Evolutionary conservation across 2,113 vertebrate genomes (phyloP).

Genomic region (Anoplopoma fimbria): DNA sequence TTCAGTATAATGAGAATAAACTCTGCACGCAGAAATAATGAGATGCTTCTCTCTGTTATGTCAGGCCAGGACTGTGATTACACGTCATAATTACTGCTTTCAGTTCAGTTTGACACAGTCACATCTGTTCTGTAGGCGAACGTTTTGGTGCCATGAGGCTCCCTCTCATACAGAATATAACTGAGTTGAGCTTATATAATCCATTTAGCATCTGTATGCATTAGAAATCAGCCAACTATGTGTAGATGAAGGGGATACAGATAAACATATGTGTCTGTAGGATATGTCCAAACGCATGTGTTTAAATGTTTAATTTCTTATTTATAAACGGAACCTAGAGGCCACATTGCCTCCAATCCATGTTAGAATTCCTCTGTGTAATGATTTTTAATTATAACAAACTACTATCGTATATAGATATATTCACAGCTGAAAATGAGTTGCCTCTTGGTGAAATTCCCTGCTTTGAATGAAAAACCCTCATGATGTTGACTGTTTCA

Average conservation of each 20-base stretch:
- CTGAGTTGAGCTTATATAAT: conserved; percentile 3
- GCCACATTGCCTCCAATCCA: not conserved
- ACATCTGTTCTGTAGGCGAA: conserved; percentile 63
- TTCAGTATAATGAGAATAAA: conserved; percentile 31
- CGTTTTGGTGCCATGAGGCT: not conserved
- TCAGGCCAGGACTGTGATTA: conserved; percentile 33
- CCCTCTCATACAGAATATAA: not conserved
- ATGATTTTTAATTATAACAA: not conserved
- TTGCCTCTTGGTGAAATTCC: not conserved
- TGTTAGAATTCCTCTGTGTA: not conserved
- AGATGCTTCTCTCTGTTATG: conserved; percentile 34
- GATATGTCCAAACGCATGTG: no score
- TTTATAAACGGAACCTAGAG: not conserved
- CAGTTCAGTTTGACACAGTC: conserved; percentile 37
- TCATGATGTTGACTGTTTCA: not conserved
- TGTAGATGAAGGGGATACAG: conserved; percentile 2
- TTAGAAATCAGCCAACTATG: not conserved
- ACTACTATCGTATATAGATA: not conserved
- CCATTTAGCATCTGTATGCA: not conserved
- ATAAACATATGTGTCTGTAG: not conserved
- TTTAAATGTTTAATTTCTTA: not conserved
- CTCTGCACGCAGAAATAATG: conserved; percentile 48
- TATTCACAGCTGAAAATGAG: no score
- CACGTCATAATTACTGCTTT: conserved; percentile 56
- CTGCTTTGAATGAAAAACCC: not conserved